These are phyloP conservation scores for Hypocryptadius cinnamomeus DNA, from an alignment of 2,113 vertebrate genomes.

Conservation along the genomic window DNA sequence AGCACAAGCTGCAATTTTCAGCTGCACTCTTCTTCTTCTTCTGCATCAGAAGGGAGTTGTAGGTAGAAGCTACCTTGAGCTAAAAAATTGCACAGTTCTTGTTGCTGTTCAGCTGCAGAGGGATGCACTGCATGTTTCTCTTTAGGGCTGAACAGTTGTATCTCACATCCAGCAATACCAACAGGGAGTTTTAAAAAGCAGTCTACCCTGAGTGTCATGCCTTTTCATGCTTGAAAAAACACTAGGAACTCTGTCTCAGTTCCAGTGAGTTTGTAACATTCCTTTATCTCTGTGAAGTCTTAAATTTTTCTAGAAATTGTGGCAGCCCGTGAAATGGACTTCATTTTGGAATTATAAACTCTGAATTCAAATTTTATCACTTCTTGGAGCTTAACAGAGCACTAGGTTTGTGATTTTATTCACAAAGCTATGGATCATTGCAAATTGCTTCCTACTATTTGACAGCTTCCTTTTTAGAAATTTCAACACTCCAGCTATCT, in stretches of 20 bases:
- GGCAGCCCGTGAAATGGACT: constrained; percentile 9
- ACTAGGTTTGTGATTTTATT: constrained; percentile 6
- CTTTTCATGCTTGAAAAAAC: neutral
- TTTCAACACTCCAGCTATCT: constrained; percentile 50
- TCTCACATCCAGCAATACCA: neutral
- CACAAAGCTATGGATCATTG: constrained; percentile 44
- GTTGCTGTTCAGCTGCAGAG: neutral
- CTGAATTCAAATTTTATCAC: constrained; percentile 28
- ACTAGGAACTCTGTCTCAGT: neutral
- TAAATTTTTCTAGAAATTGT: neutral
- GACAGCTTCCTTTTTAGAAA: constrained; percentile 46
- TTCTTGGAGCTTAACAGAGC: constrained; percentile 6
- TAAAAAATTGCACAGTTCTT: neutral
- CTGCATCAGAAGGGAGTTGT: neutral
- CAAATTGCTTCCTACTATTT: constrained; percentile 52
- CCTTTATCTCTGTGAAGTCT: neutral
- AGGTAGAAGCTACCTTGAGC: neutral
- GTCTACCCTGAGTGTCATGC: neutral
- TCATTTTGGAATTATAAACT: neutral
- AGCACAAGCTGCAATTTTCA: neutral
- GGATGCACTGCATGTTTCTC: neutral
- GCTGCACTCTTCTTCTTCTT: neutral
- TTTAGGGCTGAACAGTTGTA: neutral
- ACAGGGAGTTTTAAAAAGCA: neutral
- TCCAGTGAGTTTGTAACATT: neutral